Conservation (phyloP, 2,797 vertebrate genomes). For the Tragopan temminckii region DNA sequence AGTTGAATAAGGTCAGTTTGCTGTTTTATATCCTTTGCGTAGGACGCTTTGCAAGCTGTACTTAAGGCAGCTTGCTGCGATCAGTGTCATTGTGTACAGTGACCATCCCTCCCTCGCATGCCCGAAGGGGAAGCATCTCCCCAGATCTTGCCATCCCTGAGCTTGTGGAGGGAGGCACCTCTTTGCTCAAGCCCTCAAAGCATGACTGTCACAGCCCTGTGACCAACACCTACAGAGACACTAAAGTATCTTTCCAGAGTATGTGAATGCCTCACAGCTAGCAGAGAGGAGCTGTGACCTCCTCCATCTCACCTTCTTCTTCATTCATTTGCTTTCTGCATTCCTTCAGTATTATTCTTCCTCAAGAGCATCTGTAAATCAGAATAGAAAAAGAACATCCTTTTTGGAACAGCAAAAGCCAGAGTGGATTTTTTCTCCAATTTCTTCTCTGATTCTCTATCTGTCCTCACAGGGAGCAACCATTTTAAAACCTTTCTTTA, state of each 20-base stretch:
- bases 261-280: background rate
- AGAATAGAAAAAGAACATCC: background rate
- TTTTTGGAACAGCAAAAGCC: background rate
- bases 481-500: background rate
- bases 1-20: background rate
- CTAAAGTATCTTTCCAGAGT: background rate
- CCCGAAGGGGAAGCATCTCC: fast-evolving
- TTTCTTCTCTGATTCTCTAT: background rate
- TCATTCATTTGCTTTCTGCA: background rate
- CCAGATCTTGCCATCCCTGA: background rate
- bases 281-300: background rate
- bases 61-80: background rate
- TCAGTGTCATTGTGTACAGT: background rate
- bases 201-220: background rate
- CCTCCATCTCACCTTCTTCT: background rate
- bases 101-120: background rate
- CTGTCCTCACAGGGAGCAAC: background rate
- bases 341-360: background rate
- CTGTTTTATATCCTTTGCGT: background rate
- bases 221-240: background rate
- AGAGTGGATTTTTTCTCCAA: background rate
- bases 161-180: background rate
- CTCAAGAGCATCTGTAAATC: background rate
- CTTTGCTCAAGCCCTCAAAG: background rate
- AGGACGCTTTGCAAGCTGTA: background rate